Conservation (phyloP, 2,797 vertebrate genomes). For the Mus spretus region DNA sequence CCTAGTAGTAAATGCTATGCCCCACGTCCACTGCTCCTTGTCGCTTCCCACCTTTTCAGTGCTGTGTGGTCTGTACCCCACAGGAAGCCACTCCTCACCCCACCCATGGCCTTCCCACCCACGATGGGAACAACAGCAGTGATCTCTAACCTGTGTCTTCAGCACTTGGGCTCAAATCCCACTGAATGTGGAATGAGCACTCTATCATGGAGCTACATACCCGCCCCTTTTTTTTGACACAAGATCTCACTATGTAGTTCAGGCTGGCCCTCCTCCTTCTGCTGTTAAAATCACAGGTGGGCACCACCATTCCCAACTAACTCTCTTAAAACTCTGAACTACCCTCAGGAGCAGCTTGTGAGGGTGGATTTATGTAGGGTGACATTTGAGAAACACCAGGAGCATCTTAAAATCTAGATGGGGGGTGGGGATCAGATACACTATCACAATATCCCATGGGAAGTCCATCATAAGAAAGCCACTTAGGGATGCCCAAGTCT, state of each 20-base stretch:
- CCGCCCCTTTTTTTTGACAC: not conserved
- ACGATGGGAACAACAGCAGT: not conserved
- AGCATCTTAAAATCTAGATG: not conserved
- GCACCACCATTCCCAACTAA: not conserved
- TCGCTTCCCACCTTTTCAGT: not conserved
- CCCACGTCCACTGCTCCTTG: not conserved
- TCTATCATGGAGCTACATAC: not conserved
- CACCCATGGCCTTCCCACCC: not conserved
- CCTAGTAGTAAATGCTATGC: not conserved
- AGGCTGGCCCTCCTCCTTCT: not conserved
- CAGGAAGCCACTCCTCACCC: not conserved
- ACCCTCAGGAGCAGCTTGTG: not conserved
- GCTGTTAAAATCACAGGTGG: not conserved
- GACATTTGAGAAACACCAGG: not conserved
- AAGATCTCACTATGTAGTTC: not conserved
- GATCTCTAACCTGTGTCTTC: not conserved
- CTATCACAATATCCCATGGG: not conserved
- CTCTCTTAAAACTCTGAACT: constrained; percentile 34
- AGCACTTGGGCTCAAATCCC: not conserved
- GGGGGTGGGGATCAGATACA: not conserved
- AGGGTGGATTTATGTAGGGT: constrained; percentile 6
- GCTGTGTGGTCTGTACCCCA: not conserved
- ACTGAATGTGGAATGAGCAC: not conserved
- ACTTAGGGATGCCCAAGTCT: not conserved
- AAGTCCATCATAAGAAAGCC: constrained; percentile 29